Base-by-base conservation (phyloP, 2,797 vertebrate genomes). In the Trichosurus vulpecula region DNA sequence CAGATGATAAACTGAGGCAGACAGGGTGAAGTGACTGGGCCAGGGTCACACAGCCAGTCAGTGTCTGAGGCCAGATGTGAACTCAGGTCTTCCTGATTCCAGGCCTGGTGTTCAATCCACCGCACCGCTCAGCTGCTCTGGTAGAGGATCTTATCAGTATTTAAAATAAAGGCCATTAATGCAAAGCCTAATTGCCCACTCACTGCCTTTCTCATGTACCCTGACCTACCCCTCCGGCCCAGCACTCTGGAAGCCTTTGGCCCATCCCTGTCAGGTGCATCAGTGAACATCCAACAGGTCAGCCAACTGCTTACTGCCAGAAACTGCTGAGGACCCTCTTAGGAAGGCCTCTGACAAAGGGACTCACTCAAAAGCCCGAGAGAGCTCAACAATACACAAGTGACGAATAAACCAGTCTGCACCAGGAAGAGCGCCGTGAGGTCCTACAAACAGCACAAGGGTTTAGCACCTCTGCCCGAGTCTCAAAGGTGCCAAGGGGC, bases 241-340 rank as follows among this genome's bases (percentile, higher is more conserved):
- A 61, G 31, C 35, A 14, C 61, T 66, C 55, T 56, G 55, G 55
- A 22, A 56, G 54, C 54, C 4, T 35, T 16, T 58, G 57, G 57
- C 57, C 3, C 31, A 12, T 30, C 58, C 35, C 16, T 19, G 16
- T n/a, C 1, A 6, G 0, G 0, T 19, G 5, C n/a, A 2, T 22
- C n/a, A n/a, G 66, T 22, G 6, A 41, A 19, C 14, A 19, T 9
- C 16, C 35, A 14, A 4, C 12, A 35, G 58, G 4, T 14, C 31
- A 8, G 61, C 16, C 6, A 19, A 74, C 35, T 8, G 8, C 35
- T 66, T n/a, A n/a, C n/a, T 19, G 6, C 6, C 61, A 41, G 61
- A 9, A 35, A 61, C 6, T 35, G 30, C 22, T 61, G 58, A 61
- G 31, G 12, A 6, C 61, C 57, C 61, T 66, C 14, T 66, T 19